Conservation (phyloP, 1,140 invertebrate genomes). For the Condylostylus longicornis region DNA sequence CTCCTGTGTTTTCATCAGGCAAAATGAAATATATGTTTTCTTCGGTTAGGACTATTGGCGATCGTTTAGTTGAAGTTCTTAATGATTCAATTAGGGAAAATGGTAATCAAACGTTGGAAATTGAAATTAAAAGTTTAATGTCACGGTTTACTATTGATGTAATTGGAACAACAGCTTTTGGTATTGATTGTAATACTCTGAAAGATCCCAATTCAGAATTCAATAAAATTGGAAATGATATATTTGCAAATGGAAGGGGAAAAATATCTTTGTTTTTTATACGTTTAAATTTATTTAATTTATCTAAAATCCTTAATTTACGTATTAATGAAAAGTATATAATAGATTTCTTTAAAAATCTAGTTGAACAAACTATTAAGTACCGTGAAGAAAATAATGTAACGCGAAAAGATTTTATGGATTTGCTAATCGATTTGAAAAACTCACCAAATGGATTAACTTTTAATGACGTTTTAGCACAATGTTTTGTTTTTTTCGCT, state of each 20-base stretch:
- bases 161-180: constrained; percentile 36
- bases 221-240: constrained; percentile 28
- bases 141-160: constrained; percentile 44
- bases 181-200: constrained; percentile 34
- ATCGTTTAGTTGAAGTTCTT: no score
- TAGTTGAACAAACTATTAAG: constrained; percentile 21
- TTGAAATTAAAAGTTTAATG: constrained; percentile 43
- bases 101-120: no score
- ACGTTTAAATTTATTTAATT: no score
- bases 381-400: constrained; percentile 13
- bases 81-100: no score
- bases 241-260: no score
- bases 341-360: no score
- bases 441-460: constrained; percentile 6
- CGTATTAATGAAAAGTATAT: no score
- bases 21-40: constrained; percentile 36
- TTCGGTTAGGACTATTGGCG: constrained; percentile 23
- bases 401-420: constrained; percentile 25
- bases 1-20: constrained; percentile 33
- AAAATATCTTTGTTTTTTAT: no score
- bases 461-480: constrained; percentile 22
- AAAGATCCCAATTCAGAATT: constrained; percentile 32
- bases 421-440: constrained; percentile 39
- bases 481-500: constrained; percentile 36
- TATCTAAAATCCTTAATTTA: no score